Conservation (phyloP, 2,797 vertebrate genomes). For the Lerista edwardsae region DNA sequence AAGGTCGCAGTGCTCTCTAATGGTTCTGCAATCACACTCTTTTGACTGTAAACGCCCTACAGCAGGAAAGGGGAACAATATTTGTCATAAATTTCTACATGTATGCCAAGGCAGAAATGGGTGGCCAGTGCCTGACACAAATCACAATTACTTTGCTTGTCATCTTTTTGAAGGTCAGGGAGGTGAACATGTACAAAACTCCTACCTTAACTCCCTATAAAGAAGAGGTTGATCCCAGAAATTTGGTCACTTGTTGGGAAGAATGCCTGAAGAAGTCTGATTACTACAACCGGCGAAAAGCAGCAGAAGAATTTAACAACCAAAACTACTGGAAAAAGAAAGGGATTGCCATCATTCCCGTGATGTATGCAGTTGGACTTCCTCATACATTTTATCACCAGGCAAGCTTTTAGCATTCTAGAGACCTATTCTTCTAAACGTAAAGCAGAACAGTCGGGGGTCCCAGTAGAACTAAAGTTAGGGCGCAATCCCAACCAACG, state of each 20-base stretch:
- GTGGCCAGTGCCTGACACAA: background rate
- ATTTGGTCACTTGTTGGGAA: conserved; percentile 82
- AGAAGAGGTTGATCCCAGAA: conserved; percentile 79
- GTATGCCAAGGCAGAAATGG: background rate
- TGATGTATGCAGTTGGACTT: conserved; percentile 84
- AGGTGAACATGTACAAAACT: conserved; percentile 85
- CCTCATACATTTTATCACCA: conserved; percentile 78
- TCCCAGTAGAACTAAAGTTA: background rate
- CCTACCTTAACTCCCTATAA: conserved; percentile 80
- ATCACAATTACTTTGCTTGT: background rate
- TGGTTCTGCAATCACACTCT: background rate
- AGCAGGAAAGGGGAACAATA: background rate
- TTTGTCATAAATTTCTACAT: background rate
- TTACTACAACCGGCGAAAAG: conserved; percentile 65
- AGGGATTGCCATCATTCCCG: conserved; percentile 84
- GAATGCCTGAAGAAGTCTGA: conserved; percentile 80
- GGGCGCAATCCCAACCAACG: too few species aligned
- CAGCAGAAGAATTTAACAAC: conserved; percentile 78
- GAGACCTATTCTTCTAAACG: background rate
- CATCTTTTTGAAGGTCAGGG: conserved; percentile 77
- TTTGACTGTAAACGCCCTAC: background rate
- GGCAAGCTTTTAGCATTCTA: conserved; percentile 65
- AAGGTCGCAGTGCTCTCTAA: background rate
- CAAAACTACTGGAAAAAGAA: conserved; percentile 86
- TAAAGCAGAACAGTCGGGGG: background rate